A percentile compares a stretch with the other conserved stretches of the same genome.
These are phyloP conservation scores for Euwallacea fornicatus DNA, from an alignment of 1,140 invertebrate genomes.

Conservation along the genomic window DNA sequence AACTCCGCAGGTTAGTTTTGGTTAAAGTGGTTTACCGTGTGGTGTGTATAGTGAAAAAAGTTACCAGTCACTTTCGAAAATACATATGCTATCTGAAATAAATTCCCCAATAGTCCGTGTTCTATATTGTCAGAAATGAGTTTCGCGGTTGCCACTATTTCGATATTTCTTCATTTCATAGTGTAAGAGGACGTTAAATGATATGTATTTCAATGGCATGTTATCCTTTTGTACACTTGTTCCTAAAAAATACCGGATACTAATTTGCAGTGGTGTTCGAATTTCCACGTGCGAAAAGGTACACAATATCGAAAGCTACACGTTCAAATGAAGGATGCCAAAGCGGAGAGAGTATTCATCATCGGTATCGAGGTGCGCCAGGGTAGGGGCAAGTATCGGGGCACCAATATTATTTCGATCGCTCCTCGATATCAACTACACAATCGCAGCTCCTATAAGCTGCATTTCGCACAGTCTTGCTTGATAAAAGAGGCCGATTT, in stretches of 20 bases:
- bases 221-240: too few species aligned
- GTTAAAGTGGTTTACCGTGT: too few species aligned
- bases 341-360: conserved; percentile 72
- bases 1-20: conserved; percentile 57
- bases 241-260: too few species aligned
- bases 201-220: too few species aligned
- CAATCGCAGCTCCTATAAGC: conserved; percentile 79
- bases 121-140: too few species aligned
- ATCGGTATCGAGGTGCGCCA: conserved; percentile 86
- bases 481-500: conserved; percentile 43
- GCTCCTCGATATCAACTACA: conserved; percentile 92
- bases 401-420: conserved; percentile 90
- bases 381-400: conserved; percentile 83
- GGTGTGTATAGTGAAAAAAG: too few species aligned
- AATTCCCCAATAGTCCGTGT: too few species aligned
- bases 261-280: conserved; percentile 47
- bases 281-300: conserved; percentile 72
- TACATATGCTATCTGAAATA: too few species aligned
- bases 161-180: background rate
- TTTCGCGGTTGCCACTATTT: background rate
- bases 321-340: conserved; percentile 62
- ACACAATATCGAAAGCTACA: conserved; percentile 60
- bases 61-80: too few species aligned
- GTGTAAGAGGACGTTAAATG: too few species aligned
- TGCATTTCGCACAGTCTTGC: conserved; percentile 87